A percentile compares a stretch with the other conserved stretches of the same genome.
phyloP scores from a whole-genome alignment of 1,140 invertebrate genomes.

The Cherax destructor region DNA sequence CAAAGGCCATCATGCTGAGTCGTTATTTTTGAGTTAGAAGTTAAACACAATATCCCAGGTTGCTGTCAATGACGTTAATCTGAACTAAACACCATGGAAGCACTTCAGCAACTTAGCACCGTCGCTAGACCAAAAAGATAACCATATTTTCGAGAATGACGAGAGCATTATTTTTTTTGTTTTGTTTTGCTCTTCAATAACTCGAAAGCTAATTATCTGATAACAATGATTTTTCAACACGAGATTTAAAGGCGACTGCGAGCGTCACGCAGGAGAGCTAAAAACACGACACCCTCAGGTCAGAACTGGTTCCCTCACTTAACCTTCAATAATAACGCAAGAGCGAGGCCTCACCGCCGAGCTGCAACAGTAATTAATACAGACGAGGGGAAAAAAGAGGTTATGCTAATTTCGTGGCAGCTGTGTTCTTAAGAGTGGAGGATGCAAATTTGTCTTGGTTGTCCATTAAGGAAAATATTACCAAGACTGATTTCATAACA shows the following conservation, averaged over 20 bases:
- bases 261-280: neutral
- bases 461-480: too few species aligned
- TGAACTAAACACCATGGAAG: too few species aligned
- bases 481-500: too few species aligned
- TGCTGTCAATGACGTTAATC: too few species aligned
- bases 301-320: neutral
- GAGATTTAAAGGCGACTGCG: neutral
- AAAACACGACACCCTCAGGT: neutral
- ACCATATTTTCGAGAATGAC: neutral
- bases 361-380: neutral
- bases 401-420: neutral
- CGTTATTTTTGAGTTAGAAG: too few species aligned
- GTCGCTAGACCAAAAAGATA: too few species aligned
- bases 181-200: conserved; percentile 18
- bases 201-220: conserved; percentile 31
- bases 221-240: conserved; percentile 26
- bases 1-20: too few species aligned
- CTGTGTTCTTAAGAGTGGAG: too few species aligned
- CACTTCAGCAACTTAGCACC: too few species aligned
- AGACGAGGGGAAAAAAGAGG: neutral
- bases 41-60: too few species aligned
- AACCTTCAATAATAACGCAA: neutral
- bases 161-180: neutral
- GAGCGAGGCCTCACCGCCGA: neutral
- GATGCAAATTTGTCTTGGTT: too few species aligned